These are phyloP conservation scores for Percina caprodes DNA, from an alignment of 2,113 vertebrate genomes.

Conservation along the genomic window DNA sequence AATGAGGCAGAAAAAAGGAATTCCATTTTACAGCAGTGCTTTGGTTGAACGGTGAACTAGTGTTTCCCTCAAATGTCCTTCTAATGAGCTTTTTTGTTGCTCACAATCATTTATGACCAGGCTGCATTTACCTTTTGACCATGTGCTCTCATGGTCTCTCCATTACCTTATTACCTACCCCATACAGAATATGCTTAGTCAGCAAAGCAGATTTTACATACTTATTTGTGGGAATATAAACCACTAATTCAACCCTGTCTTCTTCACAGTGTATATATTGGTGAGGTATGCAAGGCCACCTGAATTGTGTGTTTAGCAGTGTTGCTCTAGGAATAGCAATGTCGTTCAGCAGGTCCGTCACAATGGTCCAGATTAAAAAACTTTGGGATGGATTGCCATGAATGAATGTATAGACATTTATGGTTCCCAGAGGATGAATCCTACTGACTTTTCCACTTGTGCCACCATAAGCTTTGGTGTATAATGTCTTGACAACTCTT, in stretches of 20 bases:
- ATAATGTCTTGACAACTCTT: background rate
- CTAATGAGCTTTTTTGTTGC: conserved; percentile 77
- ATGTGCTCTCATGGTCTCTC: conserved; percentile 49
- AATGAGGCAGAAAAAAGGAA: conserved; percentile 78
- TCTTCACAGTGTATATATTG: background rate
- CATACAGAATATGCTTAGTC: conserved; percentile 41
- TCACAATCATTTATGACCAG: conserved; percentile 64
- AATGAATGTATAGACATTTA: background rate
- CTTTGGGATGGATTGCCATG: background rate
- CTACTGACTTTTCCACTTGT: background rate
- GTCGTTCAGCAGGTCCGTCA: background rate
- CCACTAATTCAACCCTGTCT: conserved; percentile 4
- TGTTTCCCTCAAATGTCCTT: conserved; percentile 67
- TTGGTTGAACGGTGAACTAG: conserved; percentile 62
- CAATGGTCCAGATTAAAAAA: background rate
- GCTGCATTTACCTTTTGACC: conserved; percentile 52
- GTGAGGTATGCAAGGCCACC: background rate
- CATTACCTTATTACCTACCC: conserved; percentile 62
- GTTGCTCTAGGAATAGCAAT: background rate
- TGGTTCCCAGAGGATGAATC: background rate
- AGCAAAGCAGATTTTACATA: conserved; percentile 54
- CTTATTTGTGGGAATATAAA: conserved; percentile 20
- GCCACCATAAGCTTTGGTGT: background rate
- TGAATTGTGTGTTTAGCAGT: background rate
- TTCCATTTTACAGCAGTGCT: conserved; percentile 73